Base-by-base conservation (phyloP, 2,888 invertebrate genomes). In the Sinopyrophorus schimmeli region DNA sequence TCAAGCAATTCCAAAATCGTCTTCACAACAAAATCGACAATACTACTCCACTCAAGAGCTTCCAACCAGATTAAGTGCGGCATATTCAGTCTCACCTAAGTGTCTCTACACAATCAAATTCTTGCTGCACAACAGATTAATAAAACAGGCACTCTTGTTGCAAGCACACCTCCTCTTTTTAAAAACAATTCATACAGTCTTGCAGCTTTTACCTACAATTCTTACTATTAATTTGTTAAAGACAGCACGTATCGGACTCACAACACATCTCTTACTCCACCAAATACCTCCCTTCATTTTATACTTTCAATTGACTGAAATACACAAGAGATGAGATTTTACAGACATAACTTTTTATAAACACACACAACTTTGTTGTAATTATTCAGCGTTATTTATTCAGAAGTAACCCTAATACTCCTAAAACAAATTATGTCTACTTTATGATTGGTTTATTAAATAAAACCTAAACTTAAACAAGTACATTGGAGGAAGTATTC, bases 21-120 rank as follows among this genome's bases (percentile, higher is more conserved):
- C 44, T 50, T 44, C 44, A 44, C 39, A 44, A 50, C 37, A 49
- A 34, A 39, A 32, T 39, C 14, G 34, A 43, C 17, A 43, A 32
- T 35, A 40, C 47, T 40, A 40, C 32, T 40, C 43, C 44, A 44
- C 31, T 44, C 50, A 50, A 31, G 49, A 50, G 44, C 46, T 44
- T 35, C 51, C 51, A 46, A 47, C 41, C 46, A 40, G 43, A 46
- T 40, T 37, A 39, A 40, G 40, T 51, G 44, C 34, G 46, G 46
- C 26, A 35, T 51, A 44, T 51, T 51, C 46, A 51, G 37, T 37
- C 51, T 46, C 51, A 51, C 41, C 24, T 40, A 44, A 51, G 51
- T 46, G 44, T 23, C 35, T 49, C 46, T 51, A 44, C 35, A 43
- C 38, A 38, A 24, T 35, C 42, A 47, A 28, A 41, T 41, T 35